These are phyloP conservation scores for Medauroidea extradentata DNA, from an alignment of 1,140 invertebrate genomes.

Conservation along the genomic window DNA sequence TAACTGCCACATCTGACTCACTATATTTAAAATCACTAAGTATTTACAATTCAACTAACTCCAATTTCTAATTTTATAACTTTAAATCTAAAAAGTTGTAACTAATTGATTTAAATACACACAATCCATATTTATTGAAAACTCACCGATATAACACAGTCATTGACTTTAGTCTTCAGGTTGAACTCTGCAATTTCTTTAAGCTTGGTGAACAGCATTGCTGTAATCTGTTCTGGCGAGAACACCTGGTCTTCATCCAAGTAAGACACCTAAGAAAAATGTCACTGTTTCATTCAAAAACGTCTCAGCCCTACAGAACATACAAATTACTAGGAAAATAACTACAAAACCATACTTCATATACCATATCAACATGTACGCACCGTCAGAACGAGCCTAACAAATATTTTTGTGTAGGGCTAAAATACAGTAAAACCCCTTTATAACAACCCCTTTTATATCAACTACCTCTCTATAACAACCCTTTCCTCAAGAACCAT, in stretches of 20 bases:
- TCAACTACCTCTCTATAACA: too few species aligned
- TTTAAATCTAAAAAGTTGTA: not conserved
- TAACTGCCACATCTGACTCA: too few species aligned
- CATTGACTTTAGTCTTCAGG: slow-evolving; percentile 88
- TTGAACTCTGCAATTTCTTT: slow-evolving; percentile 85
- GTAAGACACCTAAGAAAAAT: slow-evolving; percentile 89
- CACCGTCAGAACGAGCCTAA: too few species aligned
- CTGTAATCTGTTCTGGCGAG: slow-evolving; percentile 91
- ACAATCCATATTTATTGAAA: not conserved
- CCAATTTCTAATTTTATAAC: not conserved
- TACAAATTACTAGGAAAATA: too few species aligned
- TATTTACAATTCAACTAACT: not conserved
- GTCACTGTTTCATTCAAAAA: too few species aligned
- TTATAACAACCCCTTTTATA: too few species aligned
- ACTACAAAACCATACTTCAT: too few species aligned
- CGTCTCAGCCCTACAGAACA: too few species aligned
- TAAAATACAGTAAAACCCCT: too few species aligned
- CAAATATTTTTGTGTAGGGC: too few species aligned
- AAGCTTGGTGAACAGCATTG: slow-evolving; percentile 96
- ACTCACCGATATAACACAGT: slow-evolving; percentile 91
- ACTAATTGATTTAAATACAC: not conserved
- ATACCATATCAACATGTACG: too few species aligned
- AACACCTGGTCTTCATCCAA: slow-evolving; percentile 81
- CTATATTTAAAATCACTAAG: not conserved
- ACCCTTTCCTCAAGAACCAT: too few species aligned